Conservation (phyloP, 2,888 invertebrate species). For the Leptarthrus brevirostris region DNA sequence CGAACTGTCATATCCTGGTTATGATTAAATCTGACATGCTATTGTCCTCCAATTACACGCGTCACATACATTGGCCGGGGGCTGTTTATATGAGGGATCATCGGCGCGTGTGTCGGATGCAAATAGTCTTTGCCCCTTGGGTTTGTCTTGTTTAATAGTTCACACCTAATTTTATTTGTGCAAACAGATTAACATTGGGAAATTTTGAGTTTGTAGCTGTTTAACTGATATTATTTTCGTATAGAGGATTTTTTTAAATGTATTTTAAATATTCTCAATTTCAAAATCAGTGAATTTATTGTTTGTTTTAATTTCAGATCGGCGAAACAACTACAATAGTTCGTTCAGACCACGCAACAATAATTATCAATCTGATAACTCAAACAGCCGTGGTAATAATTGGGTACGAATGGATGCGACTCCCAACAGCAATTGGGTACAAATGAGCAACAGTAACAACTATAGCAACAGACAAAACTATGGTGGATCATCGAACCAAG, state of each 20-base stretch:
- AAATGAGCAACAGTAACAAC: constrained; percentile 8
- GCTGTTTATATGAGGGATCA: constrained; percentile 43
- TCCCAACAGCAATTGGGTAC: not conserved
- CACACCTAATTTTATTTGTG: constrained; percentile 20
- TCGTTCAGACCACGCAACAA: constrained; percentile 13
- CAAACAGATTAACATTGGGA: not conserved
- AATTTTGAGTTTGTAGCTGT: too few species aligned
- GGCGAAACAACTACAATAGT: constrained; percentile 12
- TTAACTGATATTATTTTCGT: too few species aligned
- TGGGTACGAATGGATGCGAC: not conserved
- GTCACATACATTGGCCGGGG: constrained; percentile 56
- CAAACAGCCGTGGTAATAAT: constrained; percentile 9
- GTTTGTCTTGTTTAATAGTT: constrained; percentile 21
- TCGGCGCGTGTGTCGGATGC: constrained; percentile 22
- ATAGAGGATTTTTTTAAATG: too few species aligned
- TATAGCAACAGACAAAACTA: not conserved
- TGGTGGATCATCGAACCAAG: not conserved
- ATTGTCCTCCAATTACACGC: constrained; percentile 59
- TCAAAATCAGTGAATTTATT: too few species aligned
- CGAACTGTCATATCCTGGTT: constrained; percentile 57
- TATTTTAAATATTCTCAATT: too few species aligned
- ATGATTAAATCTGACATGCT: constrained; percentile 58
- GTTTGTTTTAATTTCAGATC: constrained; percentile 16
- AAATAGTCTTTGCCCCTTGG: constrained; percentile 8
- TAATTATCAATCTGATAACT: not conserved